Evolutionary conservation across 2,888 invertebrate species (phyloP), one percentile per base, ranked within the genome.

Genomic region (Yponomeuta malinellus): DNA sequence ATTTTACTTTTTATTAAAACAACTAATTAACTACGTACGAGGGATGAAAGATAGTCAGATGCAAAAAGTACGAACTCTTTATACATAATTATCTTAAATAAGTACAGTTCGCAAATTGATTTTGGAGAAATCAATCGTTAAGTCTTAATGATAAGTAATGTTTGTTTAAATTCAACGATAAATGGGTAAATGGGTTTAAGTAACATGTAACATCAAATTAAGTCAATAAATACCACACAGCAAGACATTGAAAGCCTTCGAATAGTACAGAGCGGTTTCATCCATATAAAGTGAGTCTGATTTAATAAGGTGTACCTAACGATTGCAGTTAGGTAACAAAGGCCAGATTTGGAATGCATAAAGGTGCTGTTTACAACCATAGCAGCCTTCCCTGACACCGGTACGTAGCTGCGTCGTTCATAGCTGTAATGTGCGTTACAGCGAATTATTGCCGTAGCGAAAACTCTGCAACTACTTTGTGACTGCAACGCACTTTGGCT

Each of bases 31-130:
- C 52, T 59, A 59, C 52, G 52, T 15, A 89, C 87, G 86, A 89
- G 89, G 89, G 88, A 84, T 86, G 88, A 90, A 86, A 87, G 87
- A 87, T 78, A 78, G 75, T 8, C 43, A 43, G 2, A 43, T 78
- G 83, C 84, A 84, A 88, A 89, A 88, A 88, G 84, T 87, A 88
- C 83, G 71, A 88, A 83, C 87, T 80, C 89, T 90, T 87, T 88
- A 67, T 67, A 67, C 73, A 73, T 75, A 75, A 72, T 74, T 73
- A 12, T 15, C 12, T 59, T 3, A 59, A 59, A 59, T 2, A 15
- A 59, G 4, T 59, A 59, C 12, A 59, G 12, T 59, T 8, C 43
- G 43, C 43, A 43, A 43, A 43, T 43, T 43, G 43, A 43, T 43
- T 43, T 43, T 43, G 43, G 43, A 43, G 9, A 43, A 43, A 43